Conservation (phyloP, 2,797 vertebrate genomes). For the Aldrovandia affinis region DNA sequence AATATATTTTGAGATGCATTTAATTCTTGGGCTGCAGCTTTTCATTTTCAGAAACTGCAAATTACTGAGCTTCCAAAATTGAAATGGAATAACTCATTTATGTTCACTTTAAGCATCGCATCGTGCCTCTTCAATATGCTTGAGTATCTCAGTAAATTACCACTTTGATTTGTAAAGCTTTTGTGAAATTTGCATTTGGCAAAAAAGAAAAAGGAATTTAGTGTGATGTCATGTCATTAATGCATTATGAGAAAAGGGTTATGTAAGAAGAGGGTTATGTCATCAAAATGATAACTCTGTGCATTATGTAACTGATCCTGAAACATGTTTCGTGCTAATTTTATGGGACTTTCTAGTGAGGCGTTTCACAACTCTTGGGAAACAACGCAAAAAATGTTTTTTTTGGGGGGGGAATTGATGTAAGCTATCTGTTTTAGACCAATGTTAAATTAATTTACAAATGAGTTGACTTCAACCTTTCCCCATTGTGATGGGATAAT, state of each 20-base stretch:
- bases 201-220: too few species aligned
- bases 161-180: not conserved
- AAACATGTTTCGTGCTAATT: not conserved
- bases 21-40: not conserved
- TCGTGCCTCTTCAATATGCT: not conserved
- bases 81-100: too few species aligned
- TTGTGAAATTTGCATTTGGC: not conserved
- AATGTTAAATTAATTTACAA: not conserved
- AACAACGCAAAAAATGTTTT: not conserved
- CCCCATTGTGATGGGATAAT: not conserved
- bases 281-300: not conserved
- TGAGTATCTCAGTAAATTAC: not conserved
- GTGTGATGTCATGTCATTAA: not conserved
- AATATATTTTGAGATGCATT: not conserved
- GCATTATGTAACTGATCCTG: not conserved
- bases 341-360: not conserved
- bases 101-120: not conserved
- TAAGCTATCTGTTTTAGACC: conserved; percentile 3
- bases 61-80: not conserved
- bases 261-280: not conserved
- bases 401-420: not conserved
- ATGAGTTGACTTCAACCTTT: not conserved
- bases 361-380: not conserved
- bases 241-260: not conserved
- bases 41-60: not conserved